Percentiles rank a stretch among this genome's conserved stretches.
Evolutionary conservation across 2,113 vertebrate species (phyloP).

Genomic region (Hydrolagus affinis): DNA sequence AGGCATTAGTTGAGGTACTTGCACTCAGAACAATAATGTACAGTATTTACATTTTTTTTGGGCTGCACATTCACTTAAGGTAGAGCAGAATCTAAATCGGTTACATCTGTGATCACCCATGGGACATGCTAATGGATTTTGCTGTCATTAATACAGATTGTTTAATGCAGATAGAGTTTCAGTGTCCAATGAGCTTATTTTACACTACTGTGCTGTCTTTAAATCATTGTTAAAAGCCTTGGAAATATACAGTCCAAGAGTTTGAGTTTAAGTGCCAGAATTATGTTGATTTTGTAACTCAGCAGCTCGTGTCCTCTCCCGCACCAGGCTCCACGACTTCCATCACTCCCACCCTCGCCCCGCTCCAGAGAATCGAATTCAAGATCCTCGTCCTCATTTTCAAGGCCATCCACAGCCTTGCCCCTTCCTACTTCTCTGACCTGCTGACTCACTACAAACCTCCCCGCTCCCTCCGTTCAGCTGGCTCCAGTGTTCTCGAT

Average conservation of each 20-base stretch:
- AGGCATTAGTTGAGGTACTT: no score
- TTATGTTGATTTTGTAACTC: neutral
- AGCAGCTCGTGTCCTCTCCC: no score
- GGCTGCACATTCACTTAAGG: neutral
- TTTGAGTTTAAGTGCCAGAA: neutral
- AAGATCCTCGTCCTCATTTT: no score
- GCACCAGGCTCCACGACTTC: no score
- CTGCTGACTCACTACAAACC: no score
- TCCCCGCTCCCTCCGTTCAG: no score
- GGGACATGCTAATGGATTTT: slow-evolving; percentile 21
- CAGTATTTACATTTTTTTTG: neutral
- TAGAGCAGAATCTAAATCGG: neutral
- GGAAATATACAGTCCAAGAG: neutral
- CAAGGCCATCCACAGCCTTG: no score
- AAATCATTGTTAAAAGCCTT: neutral
- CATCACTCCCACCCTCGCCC: no score
- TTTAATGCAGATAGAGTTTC: neutral
- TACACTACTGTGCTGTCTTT: slow-evolving; percentile 7
- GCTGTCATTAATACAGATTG: slow-evolving; percentile 7
- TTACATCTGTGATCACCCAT: slow-evolving; percentile 1
- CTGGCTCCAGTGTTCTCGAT: no score
- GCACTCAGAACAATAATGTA: no score
- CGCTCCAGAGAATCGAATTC: no score
- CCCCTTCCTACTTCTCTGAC: no score
- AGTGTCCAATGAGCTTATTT: slow-evolving; percentile 10